Evolutionary conservation across 2,797 vertebrate genomes (phyloP).

Genomic region (Trichosurus vulpecula): DNA sequence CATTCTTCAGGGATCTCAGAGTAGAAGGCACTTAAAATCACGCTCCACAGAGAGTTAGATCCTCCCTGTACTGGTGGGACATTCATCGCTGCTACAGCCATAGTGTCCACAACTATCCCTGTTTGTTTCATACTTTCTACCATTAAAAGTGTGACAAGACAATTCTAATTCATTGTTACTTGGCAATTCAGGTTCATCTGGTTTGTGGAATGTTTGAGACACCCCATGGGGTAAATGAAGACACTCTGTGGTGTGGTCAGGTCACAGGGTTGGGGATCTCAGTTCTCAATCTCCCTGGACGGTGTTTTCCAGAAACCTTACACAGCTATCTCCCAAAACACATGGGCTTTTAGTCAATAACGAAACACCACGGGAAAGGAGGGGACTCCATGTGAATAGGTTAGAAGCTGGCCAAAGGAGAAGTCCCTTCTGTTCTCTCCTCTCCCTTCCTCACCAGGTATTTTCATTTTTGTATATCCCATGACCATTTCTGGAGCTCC

Average conservation of each 20-base stretch:
- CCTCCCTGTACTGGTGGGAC: not conserved
- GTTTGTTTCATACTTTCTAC: not conserved
- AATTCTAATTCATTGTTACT: not conserved
- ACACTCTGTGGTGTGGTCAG: not conserved
- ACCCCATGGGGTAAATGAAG: not conserved
- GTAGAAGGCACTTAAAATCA: not conserved
- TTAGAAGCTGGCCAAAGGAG: not conserved
- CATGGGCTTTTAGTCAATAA: not conserved
- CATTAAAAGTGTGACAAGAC: not conserved
- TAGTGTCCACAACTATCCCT: not conserved
- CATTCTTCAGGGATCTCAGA: not conserved
- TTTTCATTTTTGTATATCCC: not conserved
- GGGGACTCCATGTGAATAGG: not conserved
- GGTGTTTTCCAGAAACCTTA: constrained; percentile 37
- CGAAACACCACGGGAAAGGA: not conserved
- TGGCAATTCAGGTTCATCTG: not conserved
- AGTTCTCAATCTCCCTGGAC: not conserved
- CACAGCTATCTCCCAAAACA: not conserved
- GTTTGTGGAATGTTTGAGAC: not conserved
- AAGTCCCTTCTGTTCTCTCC: not conserved
- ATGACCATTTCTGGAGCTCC: not conserved
- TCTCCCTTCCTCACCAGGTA: not conserved
- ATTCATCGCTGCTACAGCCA: not conserved
- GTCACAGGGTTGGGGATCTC: constrained; percentile 11
- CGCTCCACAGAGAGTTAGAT: not conserved